Conservation (phyloP, 2,797 vertebrate genomes). For the Anas bernieri region DNA sequence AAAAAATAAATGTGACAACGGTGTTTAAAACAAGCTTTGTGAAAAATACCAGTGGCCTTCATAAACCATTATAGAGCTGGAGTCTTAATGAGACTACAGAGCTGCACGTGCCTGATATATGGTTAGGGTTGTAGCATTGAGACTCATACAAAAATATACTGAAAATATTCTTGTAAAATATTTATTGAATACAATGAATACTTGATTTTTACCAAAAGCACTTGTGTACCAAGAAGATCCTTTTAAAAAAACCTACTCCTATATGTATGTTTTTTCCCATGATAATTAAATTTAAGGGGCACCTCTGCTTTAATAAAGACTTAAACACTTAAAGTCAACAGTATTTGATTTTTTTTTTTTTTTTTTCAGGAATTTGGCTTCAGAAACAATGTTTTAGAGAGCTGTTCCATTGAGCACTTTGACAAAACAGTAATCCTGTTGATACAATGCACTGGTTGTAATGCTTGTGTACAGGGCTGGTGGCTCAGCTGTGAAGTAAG, state of each 20-base stretch:
- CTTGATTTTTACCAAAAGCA: not conserved
- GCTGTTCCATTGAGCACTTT: not conserved
- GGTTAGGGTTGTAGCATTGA: not conserved
- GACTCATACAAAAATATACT: not conserved
- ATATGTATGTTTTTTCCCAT: not conserved
- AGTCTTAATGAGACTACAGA: not conserved
- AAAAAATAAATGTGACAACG: not conserved
- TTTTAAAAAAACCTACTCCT: not conserved
- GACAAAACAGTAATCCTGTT: not conserved
- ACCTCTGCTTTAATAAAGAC: not conserved
- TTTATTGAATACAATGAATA: not conserved
- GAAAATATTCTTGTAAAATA: not conserved
- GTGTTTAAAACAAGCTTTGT: not conserved
- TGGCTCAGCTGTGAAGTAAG: rapidly evolving
- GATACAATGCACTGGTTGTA: not conserved
- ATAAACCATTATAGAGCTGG: not conserved
- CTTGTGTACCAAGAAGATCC: not conserved
- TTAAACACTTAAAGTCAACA: not conserved
- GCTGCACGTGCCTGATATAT: not conserved
- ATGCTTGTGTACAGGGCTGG: rapidly evolving
- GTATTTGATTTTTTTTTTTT: not conserved
- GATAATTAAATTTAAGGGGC: not conserved
- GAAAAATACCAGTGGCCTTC: not conserved
- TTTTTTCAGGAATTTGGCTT: not conserved
- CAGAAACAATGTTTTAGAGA: not conserved